phyloP scores from a whole-genome alignment of 1,140 invertebrate species.

The Lepidotrigona ventralis region DNA sequence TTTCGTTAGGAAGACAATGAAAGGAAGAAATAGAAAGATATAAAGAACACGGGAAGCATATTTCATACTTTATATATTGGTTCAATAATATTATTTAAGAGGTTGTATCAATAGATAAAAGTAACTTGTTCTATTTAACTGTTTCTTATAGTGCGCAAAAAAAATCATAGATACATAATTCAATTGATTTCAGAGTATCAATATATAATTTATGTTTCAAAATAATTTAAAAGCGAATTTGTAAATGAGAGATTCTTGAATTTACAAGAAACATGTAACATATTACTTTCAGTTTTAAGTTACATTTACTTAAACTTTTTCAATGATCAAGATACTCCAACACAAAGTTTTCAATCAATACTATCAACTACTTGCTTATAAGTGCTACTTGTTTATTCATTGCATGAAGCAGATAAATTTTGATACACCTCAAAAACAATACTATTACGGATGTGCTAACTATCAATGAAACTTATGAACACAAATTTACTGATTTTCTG shows the following conservation, averaged over 20 bases:
- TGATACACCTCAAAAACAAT: not conserved
- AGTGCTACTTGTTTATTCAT: not conserved
- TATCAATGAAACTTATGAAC: not conserved
- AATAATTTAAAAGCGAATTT: not conserved
- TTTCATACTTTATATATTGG: not conserved
- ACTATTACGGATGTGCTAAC: not conserved
- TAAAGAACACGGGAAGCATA: not conserved
- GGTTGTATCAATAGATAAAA: not conserved
- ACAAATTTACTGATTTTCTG: not conserved
- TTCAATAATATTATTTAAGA: not conserved
- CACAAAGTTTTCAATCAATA: not conserved
- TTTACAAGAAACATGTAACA: not conserved
- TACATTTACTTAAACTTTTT: not conserved
- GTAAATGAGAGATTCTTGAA: not conserved
- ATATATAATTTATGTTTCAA: not conserved
- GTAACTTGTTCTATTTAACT: not conserved
- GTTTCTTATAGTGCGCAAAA: not conserved
- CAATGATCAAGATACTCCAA: not conserved
- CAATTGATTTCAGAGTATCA: no score
- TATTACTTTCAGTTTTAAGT: not conserved
- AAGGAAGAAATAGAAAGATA: conserved; percentile 7
- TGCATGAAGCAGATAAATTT: not conserved
- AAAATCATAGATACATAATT: no score
- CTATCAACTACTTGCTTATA: no score
- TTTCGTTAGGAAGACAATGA: conserved; percentile 13